Evolutionary conservation across 1,140 invertebrate genomes (phyloP), one percentile per base, ranked within the genome.

Genomic region (Microvelia longipes): DNA sequence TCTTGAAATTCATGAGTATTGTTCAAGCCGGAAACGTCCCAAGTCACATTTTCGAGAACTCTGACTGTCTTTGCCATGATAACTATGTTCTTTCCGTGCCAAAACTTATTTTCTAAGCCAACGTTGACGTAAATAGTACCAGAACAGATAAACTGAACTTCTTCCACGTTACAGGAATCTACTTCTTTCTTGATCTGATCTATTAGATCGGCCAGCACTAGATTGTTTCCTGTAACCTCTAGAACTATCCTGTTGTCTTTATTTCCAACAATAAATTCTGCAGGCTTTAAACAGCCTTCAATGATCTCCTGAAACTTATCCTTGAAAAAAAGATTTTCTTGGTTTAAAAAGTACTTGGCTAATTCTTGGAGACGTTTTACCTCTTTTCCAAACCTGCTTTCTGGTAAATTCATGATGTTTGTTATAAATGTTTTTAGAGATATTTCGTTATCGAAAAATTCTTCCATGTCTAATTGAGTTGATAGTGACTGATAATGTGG

Each of bases 21-120:
- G 67, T 74, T 68, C 35, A 69, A 28, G 13, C 73, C 73, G 11
- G 73, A 73, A 2, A 73, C 68, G 68, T 73, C 66, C 73, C 73
- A 73, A 24, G 61, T 68, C 19, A 73, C 30, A 1, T 65, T 29
- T 50, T 70, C 66, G 26, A 64, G 26, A 19, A 73, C 67, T 26
- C 67, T 70, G 1, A 73, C 60, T 15, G 29, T 50, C 28, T 72
- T 35, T 11, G 69, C 27, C 5, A 70, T 64, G n/a, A 73, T 29
- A 35, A 70, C 66, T 2, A 73, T 35, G 35, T 73, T 73, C 29
- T 65, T 70, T 62, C 73, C 73, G 25, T 70, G 68, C 73, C 73
- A 73, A 68, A 29, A 5, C 24, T 30, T n/a, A 27, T 13, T 24
- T 15, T 30, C 35, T 11, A 73, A n/a, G 65, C 69, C 25, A 61